A percentile compares a stretch with the other conserved stretches of the same genome.
Evolutionary conservation across 2,113 vertebrate species (phyloP).

Genomic region (Psilopogon haemacephalus): DNA sequence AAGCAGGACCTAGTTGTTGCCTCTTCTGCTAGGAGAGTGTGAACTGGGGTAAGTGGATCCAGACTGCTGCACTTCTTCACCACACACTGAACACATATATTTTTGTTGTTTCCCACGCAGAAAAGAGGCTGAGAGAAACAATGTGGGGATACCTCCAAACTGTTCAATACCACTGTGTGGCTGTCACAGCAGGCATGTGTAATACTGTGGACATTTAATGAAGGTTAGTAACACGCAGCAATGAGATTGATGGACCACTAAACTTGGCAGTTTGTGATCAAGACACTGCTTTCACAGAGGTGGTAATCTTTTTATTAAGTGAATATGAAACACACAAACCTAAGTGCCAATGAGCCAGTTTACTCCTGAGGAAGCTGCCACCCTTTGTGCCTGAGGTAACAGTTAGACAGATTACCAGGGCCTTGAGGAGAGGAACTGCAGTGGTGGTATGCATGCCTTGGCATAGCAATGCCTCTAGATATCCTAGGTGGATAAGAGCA

Average conservation of each 20-base stretch:
- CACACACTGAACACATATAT: rapidly evolving
- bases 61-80: neutral
- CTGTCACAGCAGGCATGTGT: neutral
- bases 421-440: neutral
- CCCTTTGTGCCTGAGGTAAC: neutral
- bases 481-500: neutral
- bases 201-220: neutral
- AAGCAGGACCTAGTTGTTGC: neutral
- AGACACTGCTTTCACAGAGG: neutral
- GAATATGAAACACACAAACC: neutral
- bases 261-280: neutral
- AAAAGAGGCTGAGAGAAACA: neutral
- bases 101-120: neutral
- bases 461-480: neutral
- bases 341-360: neutral
- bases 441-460: neutral
- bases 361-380: neutral
- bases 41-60: neutral
- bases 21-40: neutral
- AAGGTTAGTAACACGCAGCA: neutral
- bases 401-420: neutral
- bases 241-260: neutral
- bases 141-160: neutral
- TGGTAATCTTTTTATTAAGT: neutral
- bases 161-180: neutral